phyloP scores from a whole-genome alignment of 2,888 invertebrate genomes.

The Acheta domesticus region DNA sequence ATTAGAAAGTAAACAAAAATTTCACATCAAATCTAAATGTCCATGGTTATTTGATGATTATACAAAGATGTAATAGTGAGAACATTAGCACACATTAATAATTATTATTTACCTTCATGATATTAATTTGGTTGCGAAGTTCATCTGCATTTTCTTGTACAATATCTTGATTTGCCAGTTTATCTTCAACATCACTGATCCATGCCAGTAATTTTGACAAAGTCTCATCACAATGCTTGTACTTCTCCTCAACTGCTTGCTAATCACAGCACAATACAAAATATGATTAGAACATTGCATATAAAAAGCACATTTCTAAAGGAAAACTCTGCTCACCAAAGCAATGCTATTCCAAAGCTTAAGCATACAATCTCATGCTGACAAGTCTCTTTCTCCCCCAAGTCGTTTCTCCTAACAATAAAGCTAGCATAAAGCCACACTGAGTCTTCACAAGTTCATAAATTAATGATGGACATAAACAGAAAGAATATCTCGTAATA shows the following conservation, averaged over 20 bases:
- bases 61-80: too few species aligned
- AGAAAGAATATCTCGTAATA: not conserved
- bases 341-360: not conserved
- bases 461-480: not conserved
- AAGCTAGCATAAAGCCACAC: not conserved
- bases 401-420: not conserved
- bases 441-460: not conserved
- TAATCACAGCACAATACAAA: slow-evolving; percentile 46
- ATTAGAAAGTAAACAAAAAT: too few species aligned
- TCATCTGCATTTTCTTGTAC: slow-evolving; percentile 84
- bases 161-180: slow-evolving; percentile 79
- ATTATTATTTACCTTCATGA: slow-evolving; percentile 64
- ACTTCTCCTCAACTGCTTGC: slow-evolving; percentile 95
- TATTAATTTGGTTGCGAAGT: slow-evolving; percentile 82
- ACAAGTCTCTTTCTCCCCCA: not conserved
- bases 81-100: too few species aligned
- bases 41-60: too few species aligned
- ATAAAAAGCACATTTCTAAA: slow-evolving; percentile 19
- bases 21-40: too few species aligned
- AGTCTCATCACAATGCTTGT: slow-evolving; percentile 84
- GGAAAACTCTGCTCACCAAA: slow-evolving; percentile 21
- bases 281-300: not conserved
- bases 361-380: not conserved
- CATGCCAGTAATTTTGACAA: slow-evolving; percentile 80
- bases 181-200: slow-evolving; percentile 80